phyloP scores from a whole-genome alignment of 2,888 invertebrate genomes.

The Platyscelio sp. region DNA sequence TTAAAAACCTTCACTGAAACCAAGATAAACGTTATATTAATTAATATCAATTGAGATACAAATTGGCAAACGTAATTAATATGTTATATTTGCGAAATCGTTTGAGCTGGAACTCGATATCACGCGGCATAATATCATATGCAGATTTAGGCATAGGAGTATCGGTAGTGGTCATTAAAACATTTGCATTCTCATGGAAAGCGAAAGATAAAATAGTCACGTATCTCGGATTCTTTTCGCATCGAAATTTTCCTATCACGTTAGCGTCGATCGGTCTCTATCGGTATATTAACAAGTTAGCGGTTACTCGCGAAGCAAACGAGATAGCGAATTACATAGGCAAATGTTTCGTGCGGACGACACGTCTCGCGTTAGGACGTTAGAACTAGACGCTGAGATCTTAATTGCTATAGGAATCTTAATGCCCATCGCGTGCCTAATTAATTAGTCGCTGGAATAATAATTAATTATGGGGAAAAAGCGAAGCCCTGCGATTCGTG shows the following conservation, averaged over 20 bases:
- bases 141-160: constrained; percentile 9
- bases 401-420: constrained; percentile 81
- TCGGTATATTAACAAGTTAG: constrained; percentile 61
- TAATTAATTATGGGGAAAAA: constrained; percentile 80
- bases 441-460: constrained; percentile 82
- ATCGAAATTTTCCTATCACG: constrained; percentile 42
- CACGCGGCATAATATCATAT: background rate
- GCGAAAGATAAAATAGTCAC: constrained; percentile 39
- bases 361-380: constrained; percentile 76
- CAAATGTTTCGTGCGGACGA: constrained; percentile 67
- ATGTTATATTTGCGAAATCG: background rate
- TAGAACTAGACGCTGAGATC: constrained; percentile 77
- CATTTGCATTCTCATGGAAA: constrained; percentile 46
- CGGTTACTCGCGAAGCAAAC: constrained; percentile 46
- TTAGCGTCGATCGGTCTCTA: constrained; percentile 34
- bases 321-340: constrained; percentile 61
- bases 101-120: background rate
- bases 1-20: too few species aligned
- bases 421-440: constrained; percentile 81
- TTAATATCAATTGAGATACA: background rate
- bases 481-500: constrained; percentile 67
- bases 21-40: constrained; percentile 5
- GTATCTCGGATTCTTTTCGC: constrained; percentile 45
- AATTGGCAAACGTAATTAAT: constrained; percentile 17
- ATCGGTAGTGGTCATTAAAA: constrained; percentile 16